Base-by-base conservation (phyloP, 2,113 vertebrate species). In the Menidia beryllina region DNA sequence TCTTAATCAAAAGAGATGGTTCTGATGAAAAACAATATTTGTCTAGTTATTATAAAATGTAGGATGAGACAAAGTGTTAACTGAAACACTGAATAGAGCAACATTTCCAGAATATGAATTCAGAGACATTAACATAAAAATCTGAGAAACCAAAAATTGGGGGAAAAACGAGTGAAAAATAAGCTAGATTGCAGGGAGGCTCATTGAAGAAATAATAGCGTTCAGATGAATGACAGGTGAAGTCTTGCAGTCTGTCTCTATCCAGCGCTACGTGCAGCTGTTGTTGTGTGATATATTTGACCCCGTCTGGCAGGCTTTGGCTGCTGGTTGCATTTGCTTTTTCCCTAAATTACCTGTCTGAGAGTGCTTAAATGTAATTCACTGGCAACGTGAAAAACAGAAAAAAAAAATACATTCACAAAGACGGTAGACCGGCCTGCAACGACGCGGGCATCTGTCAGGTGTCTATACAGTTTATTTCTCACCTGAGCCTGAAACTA, bases 391-490 rank as follows among this genome's bases (percentile, higher is more conserved):
- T 85, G 61, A 90, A 83, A 89, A 66, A 71, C 54, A 66, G 59
- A 23, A 48, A 76, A 87, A 81, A 86, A n/a, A n/a, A n/a, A n/a
- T n/a, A n/a, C 76, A 84, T 77, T 88, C 77, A 88, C 72, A 71
- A 88, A 71, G 75, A 30, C 69, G 77, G 75, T 86, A 69, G 65
- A 64, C 59, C 30, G 9, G 54, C 55, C 71, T 76, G 65, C 43
- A 61, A 62, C 82, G 77, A 73, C 69, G 59, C 75, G 55, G 53
- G 63, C 88, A 90, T 86, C 89, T 89, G 89, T 91, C 88, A 87
- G 73, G 79, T 88, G 89, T 87, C 88, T 85, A 60, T 77, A 73
- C 79, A 86, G 84, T 90, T 89, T 85, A 87, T 91, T 82, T 70
- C 79, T 83, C 86, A 86, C 79, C 75, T 86, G 45, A 75, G 81